A percentile compares a stretch with the other conserved stretches of the same genome.
Conservation (phyloP, 2,888 invertebrate genomes). For the Calameuta filiformis region DNA sequence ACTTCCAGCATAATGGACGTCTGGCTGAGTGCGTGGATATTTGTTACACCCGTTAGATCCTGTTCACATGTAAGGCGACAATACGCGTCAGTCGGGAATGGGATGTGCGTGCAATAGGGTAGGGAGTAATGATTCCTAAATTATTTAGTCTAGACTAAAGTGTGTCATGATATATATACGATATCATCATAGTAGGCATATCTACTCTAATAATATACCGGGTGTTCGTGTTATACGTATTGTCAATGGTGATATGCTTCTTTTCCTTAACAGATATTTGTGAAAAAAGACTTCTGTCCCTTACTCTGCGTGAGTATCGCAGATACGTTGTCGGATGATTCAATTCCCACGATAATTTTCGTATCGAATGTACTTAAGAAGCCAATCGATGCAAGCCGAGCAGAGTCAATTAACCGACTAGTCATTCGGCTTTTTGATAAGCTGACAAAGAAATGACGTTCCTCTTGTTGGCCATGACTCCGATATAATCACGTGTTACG, state of each 20-base stretch:
- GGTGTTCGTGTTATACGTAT: neutral
- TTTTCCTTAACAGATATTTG: neutral
- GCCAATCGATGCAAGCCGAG: neutral
- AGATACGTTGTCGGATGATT: too few species aligned
- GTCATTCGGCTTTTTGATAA: neutral
- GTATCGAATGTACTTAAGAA: too few species aligned
- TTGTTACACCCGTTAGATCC: slow-evolving; percentile 30
- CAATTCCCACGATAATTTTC: too few species aligned
- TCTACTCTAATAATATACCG: neutral
- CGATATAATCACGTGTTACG: neutral
- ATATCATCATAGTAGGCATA: neutral
- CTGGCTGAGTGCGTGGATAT: neutral
- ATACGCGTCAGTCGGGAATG: slow-evolving; percentile 23
- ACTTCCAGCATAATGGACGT: neutral
- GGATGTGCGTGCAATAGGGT: slow-evolving; percentile 37
- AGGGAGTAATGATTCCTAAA: slow-evolving; percentile 46
- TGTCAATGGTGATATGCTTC: neutral
- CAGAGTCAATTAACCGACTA: neutral
- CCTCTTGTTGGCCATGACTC: neutral
- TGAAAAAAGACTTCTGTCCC: too few species aligned
- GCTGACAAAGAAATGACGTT: neutral
- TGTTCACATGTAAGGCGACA: slow-evolving; percentile 29
- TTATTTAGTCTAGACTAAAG: slow-evolving; percentile 40
- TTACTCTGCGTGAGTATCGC: too few species aligned
- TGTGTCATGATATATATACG: neutral